These are phyloP conservation scores for Bombus waltoni DNA, from an alignment of 1,140 invertebrate species.

Conservation along the genomic window DNA sequence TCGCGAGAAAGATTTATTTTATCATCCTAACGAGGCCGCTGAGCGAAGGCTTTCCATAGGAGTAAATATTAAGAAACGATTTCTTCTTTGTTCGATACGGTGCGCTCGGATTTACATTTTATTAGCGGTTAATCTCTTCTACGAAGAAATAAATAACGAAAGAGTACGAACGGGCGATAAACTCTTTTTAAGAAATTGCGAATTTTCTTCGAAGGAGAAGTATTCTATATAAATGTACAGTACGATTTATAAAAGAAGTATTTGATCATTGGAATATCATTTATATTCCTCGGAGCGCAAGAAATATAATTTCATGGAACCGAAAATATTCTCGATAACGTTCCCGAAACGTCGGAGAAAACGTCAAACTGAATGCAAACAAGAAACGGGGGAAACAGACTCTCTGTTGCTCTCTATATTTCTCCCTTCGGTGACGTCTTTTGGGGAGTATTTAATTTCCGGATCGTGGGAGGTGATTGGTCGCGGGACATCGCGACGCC, in stretches of 20 bases:
- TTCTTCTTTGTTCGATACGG: no score
- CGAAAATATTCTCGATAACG: constrained; percentile 20
- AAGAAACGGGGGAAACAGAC: background rate
- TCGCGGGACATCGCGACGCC: constrained; percentile 40
- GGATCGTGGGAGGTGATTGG: constrained; percentile 46
- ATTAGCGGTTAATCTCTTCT: no score
- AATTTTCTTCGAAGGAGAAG: background rate
- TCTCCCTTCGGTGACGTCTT: constrained; percentile 43
- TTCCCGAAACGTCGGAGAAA: constrained; percentile 7
- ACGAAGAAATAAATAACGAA: background rate
- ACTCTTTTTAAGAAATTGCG: background rate
- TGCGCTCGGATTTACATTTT: no score
- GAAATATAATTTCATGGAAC: constrained; percentile 3
- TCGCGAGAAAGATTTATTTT: background rate
- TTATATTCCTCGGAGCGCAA: background rate
- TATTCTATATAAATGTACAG: no score
- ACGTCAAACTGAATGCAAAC: constrained; percentile 30
- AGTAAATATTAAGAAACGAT: no score
- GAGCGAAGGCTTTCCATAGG: no score
- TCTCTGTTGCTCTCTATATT: constrained; percentile 23
- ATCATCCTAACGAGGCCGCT: background rate
- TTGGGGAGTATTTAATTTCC: constrained; percentile 75
- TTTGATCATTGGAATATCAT: background rate
- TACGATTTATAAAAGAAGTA: background rate
- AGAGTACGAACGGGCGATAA: background rate